Conservation (phyloP, 2,888 invertebrate species). For the Heteromurus nitidus region DNA sequence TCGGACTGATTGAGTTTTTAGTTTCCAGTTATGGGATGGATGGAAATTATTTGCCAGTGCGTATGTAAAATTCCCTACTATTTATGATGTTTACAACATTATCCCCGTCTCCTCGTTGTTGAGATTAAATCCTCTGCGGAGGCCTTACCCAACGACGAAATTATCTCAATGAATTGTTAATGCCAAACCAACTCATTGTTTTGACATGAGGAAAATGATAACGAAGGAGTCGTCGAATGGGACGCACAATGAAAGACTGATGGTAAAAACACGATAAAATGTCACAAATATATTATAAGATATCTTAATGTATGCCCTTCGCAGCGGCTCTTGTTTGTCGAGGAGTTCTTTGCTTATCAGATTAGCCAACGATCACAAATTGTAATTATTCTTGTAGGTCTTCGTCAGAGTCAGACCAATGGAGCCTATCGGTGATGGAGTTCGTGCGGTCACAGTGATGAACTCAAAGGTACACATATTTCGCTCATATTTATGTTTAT, state of each 20-base stretch:
- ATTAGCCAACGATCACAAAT: not conserved
- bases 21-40: not conserved
- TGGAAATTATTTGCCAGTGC: not conserved
- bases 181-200: not conserved
- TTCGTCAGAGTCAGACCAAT: conserved; percentile 93
- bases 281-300: not conserved
- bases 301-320: not conserved
- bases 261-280: conserved; percentile 60
- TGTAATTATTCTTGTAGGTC: conserved; percentile 80
- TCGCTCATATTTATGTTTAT: not conserved
- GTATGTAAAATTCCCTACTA: not conserved
- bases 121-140: not conserved
- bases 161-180: not conserved
- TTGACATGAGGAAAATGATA: conserved; percentile 47
- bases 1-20: too few relatives aligned
- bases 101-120: not conserved
- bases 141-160: not conserved
- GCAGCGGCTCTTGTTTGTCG: not conserved
- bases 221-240: conserved; percentile 59
- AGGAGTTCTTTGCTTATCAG: not conserved
- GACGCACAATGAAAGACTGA: conserved; percentile 68
- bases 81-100: not conserved
- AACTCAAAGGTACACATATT: conserved; percentile 45
- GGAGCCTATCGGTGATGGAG: conserved; percentile 74
- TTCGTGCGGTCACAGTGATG: conserved; percentile 63